These are phyloP conservation scores for Lysandra bellargus DNA, from an alignment of 2,888 invertebrate species.

Conservation along the genomic window DNA sequence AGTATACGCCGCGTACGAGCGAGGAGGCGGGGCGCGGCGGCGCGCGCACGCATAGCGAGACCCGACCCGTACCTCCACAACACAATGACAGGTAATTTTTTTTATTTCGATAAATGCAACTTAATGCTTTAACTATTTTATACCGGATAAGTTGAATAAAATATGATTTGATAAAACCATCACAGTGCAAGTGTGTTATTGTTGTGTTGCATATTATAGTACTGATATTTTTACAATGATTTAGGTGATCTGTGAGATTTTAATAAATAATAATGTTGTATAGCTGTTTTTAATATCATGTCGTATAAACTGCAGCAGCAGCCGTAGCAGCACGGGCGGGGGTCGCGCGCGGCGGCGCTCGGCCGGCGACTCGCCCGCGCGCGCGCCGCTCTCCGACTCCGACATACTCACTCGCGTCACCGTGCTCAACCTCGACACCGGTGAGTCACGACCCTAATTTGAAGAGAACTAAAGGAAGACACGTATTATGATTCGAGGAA, in stretches of 20 bases:
- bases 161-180: no score
- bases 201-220: no score
- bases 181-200: no score
- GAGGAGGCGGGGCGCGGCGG: slow-evolving; percentile 76
- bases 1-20: slow-evolving; percentile 81
- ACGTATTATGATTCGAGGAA: neutral
- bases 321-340: slow-evolving; percentile 52
- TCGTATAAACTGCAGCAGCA: neutral
- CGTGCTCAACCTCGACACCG: slow-evolving; percentile 89
- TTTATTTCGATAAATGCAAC: neutral
- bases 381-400: slow-evolving; percentile 92
- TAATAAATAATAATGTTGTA: no score
- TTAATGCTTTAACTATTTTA: no score
- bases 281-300: no score
- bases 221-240: no score
- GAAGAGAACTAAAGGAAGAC: neutral
- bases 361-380: slow-evolving; percentile 91
- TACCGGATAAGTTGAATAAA: no score
- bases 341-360: slow-evolving; percentile 85
- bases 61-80: slow-evolving; percentile 49
- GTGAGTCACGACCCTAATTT: slow-evolving; percentile 44
- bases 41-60: slow-evolving; percentile 79
- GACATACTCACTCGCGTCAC: slow-evolving; percentile 96
- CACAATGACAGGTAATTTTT: neutral
- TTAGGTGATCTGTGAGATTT: no score